Conservation (phyloP, 2,113 vertebrate species). For the Ornithorhynchus anatinus region DNA sequence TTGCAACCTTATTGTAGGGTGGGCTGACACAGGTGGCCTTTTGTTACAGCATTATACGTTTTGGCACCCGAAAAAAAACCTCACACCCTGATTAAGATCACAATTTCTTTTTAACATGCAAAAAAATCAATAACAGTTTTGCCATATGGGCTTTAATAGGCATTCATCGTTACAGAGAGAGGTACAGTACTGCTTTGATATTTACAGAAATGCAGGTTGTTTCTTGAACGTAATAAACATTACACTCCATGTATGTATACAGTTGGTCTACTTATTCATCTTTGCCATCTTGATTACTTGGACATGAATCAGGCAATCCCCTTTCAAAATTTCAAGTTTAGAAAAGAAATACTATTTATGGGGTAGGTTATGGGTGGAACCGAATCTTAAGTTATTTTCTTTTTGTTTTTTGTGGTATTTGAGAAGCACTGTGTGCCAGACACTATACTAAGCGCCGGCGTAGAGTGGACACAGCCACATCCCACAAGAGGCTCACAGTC, state of each 20-base stretch:
- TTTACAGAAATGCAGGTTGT: conserved; percentile 27
- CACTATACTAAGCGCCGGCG: too few species aligned
- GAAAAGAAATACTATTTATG: too few species aligned
- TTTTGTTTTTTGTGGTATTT: too few species aligned
- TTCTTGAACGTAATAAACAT: too few species aligned
- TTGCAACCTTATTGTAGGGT: conserved; percentile 59
- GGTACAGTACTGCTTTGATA: conserved; percentile 19
- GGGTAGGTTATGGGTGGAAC: too few species aligned
- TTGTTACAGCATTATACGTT: conserved; percentile 63
- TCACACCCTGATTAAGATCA: conserved; percentile 63
- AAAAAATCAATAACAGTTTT: conserved; percentile 63
- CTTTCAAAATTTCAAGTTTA: not conserved
- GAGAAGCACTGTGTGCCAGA: too few species aligned
- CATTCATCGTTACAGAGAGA: conserved; percentile 53
- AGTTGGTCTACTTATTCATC: too few species aligned
- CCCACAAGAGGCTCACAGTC: too few species aligned
- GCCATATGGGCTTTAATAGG: conserved; percentile 66
- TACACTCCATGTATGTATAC: too few species aligned
- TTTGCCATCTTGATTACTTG: fast-evolving
- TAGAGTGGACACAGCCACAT: too few species aligned
- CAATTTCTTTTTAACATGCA: conserved; percentile 49
- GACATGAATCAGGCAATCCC: not conserved
- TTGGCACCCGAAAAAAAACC: conserved; percentile 60
- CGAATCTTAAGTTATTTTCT: too few species aligned
- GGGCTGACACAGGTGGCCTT: conserved; percentile 70